phyloP scores from a whole-genome alignment of 2,888 invertebrate species.

The Charanyca ferruginea region DNA sequence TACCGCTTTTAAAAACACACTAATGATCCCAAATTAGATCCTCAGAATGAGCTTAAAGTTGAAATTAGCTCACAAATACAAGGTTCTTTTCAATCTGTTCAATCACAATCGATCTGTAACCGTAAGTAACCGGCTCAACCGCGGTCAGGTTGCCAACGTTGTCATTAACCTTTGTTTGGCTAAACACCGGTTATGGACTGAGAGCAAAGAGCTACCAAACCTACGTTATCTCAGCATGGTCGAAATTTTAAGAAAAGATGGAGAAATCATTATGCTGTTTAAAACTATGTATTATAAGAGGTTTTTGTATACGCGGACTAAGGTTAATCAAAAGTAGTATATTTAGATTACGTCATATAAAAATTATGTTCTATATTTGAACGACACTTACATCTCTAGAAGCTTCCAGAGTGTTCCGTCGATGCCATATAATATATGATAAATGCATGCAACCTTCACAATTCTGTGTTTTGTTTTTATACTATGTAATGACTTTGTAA shows the following conservation, averaged over 20 bases:
- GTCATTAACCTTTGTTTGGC: constrained; percentile 49
- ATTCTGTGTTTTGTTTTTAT: too few relatives aligned
- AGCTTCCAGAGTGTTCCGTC: too few relatives aligned
- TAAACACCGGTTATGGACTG: constrained; percentile 29
- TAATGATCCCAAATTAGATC: constrained; percentile 48
- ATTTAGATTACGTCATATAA: too few relatives aligned
- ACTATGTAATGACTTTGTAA: too few relatives aligned
- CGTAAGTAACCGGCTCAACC: constrained; percentile 10
- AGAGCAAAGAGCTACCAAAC: neutral
- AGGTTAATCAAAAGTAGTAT: too few relatives aligned
- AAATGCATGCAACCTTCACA: too few relatives aligned
- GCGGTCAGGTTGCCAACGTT: constrained; percentile 4
- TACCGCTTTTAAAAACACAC: constrained; percentile 14
- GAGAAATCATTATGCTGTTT: neutral
- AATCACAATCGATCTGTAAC: constrained; percentile 45
- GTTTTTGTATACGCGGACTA: too few relatives aligned
- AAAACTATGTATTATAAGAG: too few relatives aligned
- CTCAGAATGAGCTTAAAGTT: constrained; percentile 46
- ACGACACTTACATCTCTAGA: too few relatives aligned
- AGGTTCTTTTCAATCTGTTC: constrained; percentile 22
- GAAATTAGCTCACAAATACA: constrained; percentile 35
- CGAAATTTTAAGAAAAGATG: neutral
- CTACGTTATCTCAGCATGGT: neutral
- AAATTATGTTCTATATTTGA: too few relatives aligned
- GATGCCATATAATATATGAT: too few relatives aligned